phyloP scores from a whole-genome alignment of 2,888 invertebrate genomes.

The Drosophila gaucha region DNA sequence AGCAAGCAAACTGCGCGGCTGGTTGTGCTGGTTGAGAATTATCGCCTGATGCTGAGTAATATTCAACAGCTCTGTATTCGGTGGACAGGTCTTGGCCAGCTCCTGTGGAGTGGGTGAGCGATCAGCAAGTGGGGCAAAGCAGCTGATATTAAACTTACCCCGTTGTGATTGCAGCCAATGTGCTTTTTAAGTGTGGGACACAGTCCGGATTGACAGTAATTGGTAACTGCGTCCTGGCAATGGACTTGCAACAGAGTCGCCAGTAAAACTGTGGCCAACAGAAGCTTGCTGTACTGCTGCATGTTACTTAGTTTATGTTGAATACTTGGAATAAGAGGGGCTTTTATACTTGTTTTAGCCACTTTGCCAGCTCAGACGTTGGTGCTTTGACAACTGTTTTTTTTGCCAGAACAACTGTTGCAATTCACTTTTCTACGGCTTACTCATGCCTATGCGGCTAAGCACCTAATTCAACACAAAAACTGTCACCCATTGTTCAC shows the following conservation, averaged over 20 bases:
- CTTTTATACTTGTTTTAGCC: slow-evolving; percentile 34
- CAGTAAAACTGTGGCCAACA: slow-evolving; percentile 15
- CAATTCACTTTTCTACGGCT: slow-evolving; percentile 21
- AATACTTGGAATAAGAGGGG: background rate
- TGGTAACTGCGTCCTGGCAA: slow-evolving; percentile 9
- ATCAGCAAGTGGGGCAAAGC: background rate
- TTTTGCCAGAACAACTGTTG: slow-evolving; percentile 50
- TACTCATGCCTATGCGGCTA: slow-evolving; percentile 29
- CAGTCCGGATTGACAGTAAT: slow-evolving; percentile 55
- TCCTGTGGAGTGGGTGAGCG: slow-evolving; percentile 12
- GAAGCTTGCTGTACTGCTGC: slow-evolving; percentile 18
- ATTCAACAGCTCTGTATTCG: slow-evolving; percentile 40
- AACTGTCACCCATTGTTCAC: slow-evolving; percentile 12
- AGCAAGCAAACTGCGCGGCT: slow-evolving; percentile 51
- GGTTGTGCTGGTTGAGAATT: slow-evolving; percentile 60
- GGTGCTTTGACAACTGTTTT: slow-evolving; percentile 53
- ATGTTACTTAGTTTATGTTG: slow-evolving; percentile 36
- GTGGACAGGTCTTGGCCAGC: slow-evolving; percentile 35
- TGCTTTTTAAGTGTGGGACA: slow-evolving; percentile 52
- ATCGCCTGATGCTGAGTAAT: slow-evolving; percentile 28
- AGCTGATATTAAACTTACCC: slow-evolving; percentile 45
- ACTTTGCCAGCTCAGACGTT: slow-evolving; percentile 11
- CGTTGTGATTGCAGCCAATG: slow-evolving; percentile 60
- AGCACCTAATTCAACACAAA: slow-evolving; percentile 31
- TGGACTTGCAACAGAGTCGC: slow-evolving; percentile 15